phyloP scores from a whole-genome alignment of 2,888 invertebrate genomes.

The Oasisia sp. region DNA sequence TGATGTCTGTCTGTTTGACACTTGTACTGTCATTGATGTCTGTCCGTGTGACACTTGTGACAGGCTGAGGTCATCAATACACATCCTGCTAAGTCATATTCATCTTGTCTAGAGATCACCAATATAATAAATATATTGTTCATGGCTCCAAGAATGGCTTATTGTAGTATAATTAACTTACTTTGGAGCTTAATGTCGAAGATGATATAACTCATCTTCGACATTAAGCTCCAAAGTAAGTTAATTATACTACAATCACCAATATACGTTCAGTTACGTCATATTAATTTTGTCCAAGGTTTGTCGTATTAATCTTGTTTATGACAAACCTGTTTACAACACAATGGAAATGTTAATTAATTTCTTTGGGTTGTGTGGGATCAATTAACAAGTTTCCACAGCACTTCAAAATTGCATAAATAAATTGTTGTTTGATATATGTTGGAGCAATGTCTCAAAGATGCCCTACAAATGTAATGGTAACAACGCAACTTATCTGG shows the following conservation, averaged over 20 bases:
- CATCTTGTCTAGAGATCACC: not conserved
- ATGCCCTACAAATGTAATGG: too few relatives aligned
- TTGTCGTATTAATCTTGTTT: not conserved
- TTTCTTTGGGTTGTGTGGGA: not conserved
- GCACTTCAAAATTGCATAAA: not conserved
- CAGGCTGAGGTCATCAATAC: not conserved
- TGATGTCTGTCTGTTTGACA: not conserved
- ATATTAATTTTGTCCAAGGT: too few relatives aligned
- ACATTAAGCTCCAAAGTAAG: too few relatives aligned
- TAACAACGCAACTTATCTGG: too few relatives aligned
- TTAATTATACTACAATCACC: too few relatives aligned
- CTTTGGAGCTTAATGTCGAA: too few relatives aligned
- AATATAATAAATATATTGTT: not conserved
- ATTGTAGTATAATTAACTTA: too few relatives aligned
- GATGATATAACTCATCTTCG: too few relatives aligned
- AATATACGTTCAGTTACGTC: too few relatives aligned
- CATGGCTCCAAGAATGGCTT: too few relatives aligned
- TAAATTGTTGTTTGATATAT: too few relatives aligned
- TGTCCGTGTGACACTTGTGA: not conserved
- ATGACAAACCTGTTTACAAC: not conserved
- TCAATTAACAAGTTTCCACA: not conserved
- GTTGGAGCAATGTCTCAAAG: too few relatives aligned
- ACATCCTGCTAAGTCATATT: not conserved
- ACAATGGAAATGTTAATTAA: not conserved
- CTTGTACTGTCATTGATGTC: not conserved